phyloP scores from a whole-genome alignment of 1,140 invertebrate species.

The Meloidogyne floridensis region DNA sequence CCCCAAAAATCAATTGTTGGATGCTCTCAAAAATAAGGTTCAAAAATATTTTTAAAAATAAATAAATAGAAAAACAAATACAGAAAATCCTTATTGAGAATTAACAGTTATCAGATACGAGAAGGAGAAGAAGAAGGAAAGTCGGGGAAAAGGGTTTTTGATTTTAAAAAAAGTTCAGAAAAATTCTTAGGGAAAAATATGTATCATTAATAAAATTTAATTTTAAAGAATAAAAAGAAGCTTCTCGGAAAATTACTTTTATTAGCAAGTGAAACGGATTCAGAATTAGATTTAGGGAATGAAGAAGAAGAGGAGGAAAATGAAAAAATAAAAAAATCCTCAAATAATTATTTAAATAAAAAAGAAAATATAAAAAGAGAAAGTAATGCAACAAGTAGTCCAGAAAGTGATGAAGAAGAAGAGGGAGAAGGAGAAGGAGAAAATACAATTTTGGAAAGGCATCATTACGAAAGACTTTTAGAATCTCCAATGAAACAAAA shows the following conservation, averaged over 20 bases:
- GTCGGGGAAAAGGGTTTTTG: no score
- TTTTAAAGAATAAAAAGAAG: neutral
- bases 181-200: no score
- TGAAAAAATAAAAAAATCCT: conserved; percentile 1
- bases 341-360: conserved; percentile 9
- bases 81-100: no score
- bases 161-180: no score
- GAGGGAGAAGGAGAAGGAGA: conserved; percentile 10
- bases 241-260: neutral
- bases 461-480: conserved; percentile 50
- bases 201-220: neutral
- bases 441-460: conserved; percentile 43
- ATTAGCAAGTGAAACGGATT: conserved; percentile 30
- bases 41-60: conserved; percentile 1
- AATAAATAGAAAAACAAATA: neutral
- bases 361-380: neutral
- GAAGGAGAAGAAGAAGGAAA: no score
- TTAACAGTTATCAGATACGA: no score
- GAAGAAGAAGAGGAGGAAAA: conserved; percentile 23
- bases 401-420: conserved; percentile 17
- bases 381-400: conserved; percentile 14
- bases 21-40: conserved; percentile 16
- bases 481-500: conserved; percentile 45
- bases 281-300: conserved; percentile 26
- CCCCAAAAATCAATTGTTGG: conserved; percentile 22